Base-by-base conservation (phyloP, 2,113 vertebrate species). In the Paedocypris sp. region DNA sequence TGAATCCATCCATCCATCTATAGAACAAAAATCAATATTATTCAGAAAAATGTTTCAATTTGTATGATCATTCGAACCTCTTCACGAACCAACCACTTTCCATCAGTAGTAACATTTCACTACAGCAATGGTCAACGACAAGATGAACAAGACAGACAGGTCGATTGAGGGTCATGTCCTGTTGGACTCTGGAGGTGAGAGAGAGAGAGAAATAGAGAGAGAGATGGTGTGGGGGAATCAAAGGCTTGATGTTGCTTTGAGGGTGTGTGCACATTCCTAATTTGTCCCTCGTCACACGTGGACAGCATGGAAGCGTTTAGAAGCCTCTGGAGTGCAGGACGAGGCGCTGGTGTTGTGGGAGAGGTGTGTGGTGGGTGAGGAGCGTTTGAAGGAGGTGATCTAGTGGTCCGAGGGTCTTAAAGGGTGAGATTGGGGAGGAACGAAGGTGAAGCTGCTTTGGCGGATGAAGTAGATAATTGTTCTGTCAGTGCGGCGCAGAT, bases 121-220 rank as follows among this genome's bases (percentile, higher is more conserved):
- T n/a, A 38, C 5, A 51, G 7, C 9, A 26, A 26, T 39, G 35
- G 35, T 43, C 53, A 31, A 20, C 18, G 9, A 3, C 25, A 57
- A 4, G 7, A 31, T 31, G 18, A 12, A 32, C 23, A 29, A 25
- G 11, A 4, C 26, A 13, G 26, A 10, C 12, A 49, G 83, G 82
- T 83, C 79, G 63, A 43, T 35, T 51, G 22, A 42, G 74, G 84
- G 83, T 84, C 83, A 69, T 42, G 75, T 77, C 79, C 79, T 76
- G 76, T 69, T 54, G 50, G 75, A 71, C 64, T 71, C 58, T 64
- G 66, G 75, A 75, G 78, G 79, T 83, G 82, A 78, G 73, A 62
- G 81, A 80, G 77, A 85, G 80, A 82, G 80, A 77, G n/a, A n/a
- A n/a, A n/a, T n/a, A n/a, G 82, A 78, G 73, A 62, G 81, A 80